Evolutionary conservation across 1,140 invertebrate genomes (phyloP).

Genomic region (Bactericera cockerelli): DNA sequence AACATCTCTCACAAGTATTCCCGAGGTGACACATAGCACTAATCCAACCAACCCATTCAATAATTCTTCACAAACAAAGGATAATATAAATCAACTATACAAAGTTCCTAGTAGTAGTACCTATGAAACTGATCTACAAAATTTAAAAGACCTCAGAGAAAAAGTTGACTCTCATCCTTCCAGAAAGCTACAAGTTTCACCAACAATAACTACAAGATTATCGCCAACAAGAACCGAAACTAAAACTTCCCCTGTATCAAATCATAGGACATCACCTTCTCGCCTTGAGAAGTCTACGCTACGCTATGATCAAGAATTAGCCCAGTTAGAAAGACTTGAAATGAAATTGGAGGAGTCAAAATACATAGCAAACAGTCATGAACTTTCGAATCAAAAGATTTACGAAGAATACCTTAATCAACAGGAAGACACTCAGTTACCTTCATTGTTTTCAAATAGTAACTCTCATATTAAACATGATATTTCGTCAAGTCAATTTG

Average conservation of each 20-base stretch:
- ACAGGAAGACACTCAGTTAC: constrained; percentile 38
- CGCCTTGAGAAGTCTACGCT: neutral
- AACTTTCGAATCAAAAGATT: neutral
- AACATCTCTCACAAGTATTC: neutral
- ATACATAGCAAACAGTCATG: neutral
- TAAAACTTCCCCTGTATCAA: neutral
- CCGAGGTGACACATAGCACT: neutral
- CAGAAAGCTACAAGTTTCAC: neutral
- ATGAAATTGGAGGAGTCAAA: neutral
- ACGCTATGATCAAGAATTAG: constrained; percentile 2
- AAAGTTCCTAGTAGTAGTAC: neutral
- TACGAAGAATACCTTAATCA: neutral
- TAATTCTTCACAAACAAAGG: too few relatives aligned
- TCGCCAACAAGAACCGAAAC: neutral
- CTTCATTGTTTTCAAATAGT: constrained; percentile 56
- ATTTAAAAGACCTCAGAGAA: neutral
- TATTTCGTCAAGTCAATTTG: constrained; percentile 8
- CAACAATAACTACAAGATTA: neutral
- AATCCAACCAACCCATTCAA: too few relatives aligned
- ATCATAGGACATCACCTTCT: neutral
- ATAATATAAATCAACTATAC: too few relatives aligned
- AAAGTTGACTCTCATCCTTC: neutral
- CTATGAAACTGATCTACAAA: neutral
- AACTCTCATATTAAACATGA: constrained; percentile 24
- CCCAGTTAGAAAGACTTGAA: neutral